Evolutionary conservation across 2,113 vertebrate genomes (phyloP).

Genomic region (Saccopteryx bilineata): DNA sequence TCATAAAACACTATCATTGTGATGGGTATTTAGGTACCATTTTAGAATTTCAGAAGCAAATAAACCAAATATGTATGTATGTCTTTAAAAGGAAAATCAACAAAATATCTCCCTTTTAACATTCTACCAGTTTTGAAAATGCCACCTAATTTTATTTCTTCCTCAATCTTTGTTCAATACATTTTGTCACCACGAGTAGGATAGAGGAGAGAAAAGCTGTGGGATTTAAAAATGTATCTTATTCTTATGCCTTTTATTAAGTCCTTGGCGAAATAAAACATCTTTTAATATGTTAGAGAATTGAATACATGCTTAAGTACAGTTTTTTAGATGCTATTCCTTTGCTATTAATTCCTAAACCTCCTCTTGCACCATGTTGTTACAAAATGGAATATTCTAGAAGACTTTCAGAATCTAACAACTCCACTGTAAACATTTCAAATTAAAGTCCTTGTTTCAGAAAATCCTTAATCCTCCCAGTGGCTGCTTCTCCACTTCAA

Average conservation of each 20-base stretch:
- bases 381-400: slow-evolving; percentile 17
- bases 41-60: slow-evolving; percentile 47
- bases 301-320: not conserved
- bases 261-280: slow-evolving; percentile 64
- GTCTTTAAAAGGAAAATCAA: slow-evolving; percentile 38
- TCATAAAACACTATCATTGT: not conserved
- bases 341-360: slow-evolving; percentile 71
- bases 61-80: not conserved
- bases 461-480: slow-evolving; percentile 30
- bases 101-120: slow-evolving; percentile 39
- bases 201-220: not conserved
- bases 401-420: slow-evolving; percentile 52
- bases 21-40: not conserved
- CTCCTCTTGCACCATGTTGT: slow-evolving; percentile 43
- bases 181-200: not conserved
- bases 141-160: not conserved
- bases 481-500: not conserved
- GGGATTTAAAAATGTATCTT: not conserved
- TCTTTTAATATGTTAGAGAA: slow-evolving; percentile 52
- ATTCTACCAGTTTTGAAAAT: slow-evolving; percentile 57
- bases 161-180: not conserved
- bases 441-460: slow-evolving; percentile 58
- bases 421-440: slow-evolving; percentile 27
- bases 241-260: slow-evolving; percentile 50
- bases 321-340: slow-evolving; percentile 63